Base-by-base conservation (phyloP, 1,140 invertebrate species). In the Nasonia vitripennis region DNA sequence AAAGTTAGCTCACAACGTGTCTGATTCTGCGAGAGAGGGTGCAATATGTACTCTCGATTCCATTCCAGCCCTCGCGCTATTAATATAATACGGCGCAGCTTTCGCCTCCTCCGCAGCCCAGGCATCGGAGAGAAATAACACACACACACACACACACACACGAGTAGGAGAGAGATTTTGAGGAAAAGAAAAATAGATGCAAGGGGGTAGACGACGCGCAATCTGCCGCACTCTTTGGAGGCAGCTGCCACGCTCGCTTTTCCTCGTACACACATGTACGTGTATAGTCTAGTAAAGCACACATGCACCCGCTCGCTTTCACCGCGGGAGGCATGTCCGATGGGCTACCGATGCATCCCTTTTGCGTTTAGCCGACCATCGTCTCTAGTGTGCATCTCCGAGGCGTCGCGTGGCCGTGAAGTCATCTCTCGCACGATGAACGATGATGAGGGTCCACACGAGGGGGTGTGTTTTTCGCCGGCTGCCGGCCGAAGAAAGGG, bases 211-310 rank as follows among this genome's bases (percentile, higher is more conserved):
- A 27, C 70, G 71, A 86, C 79, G 86, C 81, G 84, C 90, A 88
- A 90, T 89, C 88, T 89, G 90, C 89, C 88, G 84, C 68, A 87
- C 84, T 87, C 87, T 90, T 89, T 88, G 85, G 87, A 87, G 90
- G 89, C 90, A 91, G 90, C 90, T 90, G 90, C 90, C 89, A n/a
- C 12, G 7, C 41, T 67, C 12, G 23, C 14, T 45, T 77, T 77
- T 23, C 34, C 75, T 23, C 73, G 37, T 75, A 31, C 45, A 55
- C 6, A n/a, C 12, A 62, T 51, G 11, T 51, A 51, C 10, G 14
- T 51, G 10, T 17, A 51, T 51, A 51, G 48, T 20, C 27, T 27
- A 27, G 27, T 27, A 27, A 27, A 27, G 5, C 14, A 62, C 55
- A 20, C 55, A 62, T 17, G 55, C 55, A n/a, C 4, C 14, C 17